phyloP scores from a whole-genome alignment of 2,797 vertebrate genomes.

The Kryptopterus vitreolus region DNA sequence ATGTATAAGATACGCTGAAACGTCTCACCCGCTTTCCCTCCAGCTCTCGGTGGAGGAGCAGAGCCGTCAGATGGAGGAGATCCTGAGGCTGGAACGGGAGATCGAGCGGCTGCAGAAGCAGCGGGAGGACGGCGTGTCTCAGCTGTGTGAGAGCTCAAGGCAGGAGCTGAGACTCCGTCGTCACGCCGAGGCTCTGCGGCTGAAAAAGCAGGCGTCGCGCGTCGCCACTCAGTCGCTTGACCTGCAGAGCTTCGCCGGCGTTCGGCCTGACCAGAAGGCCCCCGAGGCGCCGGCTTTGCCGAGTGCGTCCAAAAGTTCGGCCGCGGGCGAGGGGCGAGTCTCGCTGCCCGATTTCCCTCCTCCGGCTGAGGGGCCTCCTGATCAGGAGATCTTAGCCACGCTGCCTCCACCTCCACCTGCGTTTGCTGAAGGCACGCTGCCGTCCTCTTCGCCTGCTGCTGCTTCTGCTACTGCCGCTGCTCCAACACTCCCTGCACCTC shows the following conservation, averaged over 20 bases:
- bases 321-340: conserved; percentile 81
- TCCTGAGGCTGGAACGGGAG: conserved; percentile 86
- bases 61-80: conserved; percentile 87
- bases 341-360: conserved; percentile 77
- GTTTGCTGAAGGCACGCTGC: conserved; percentile 73
- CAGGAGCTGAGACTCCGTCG: conserved; percentile 82
- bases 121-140: conserved; percentile 84
- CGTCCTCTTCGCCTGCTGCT: conserved; percentile 43
- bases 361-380: conserved; percentile 68
- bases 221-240: conserved; percentile 87
- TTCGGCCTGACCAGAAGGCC: conserved; percentile 69
- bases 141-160: conserved; percentile 80
- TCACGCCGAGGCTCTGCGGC: conserved; percentile 85
- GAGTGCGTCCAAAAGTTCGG: conserved; percentile 55
- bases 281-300: conserved; percentile 52
- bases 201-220: conserved; percentile 88
- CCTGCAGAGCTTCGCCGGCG: conserved; percentile 80
- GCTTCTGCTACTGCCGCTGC: conserved; percentile 7
- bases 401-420: conserved; percentile 78
- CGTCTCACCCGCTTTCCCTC: neutral
- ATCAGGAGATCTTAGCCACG: conserved; percentile 74
- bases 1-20: neutral
- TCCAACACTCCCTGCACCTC: conserved; percentile 55
- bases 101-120: conserved; percentile 89
- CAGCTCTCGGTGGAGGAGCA: conserved; percentile 72